Evolutionary conservation across 2,797 vertebrate genomes (phyloP).

Genomic region (Chromobotia macracanthus): DNA sequence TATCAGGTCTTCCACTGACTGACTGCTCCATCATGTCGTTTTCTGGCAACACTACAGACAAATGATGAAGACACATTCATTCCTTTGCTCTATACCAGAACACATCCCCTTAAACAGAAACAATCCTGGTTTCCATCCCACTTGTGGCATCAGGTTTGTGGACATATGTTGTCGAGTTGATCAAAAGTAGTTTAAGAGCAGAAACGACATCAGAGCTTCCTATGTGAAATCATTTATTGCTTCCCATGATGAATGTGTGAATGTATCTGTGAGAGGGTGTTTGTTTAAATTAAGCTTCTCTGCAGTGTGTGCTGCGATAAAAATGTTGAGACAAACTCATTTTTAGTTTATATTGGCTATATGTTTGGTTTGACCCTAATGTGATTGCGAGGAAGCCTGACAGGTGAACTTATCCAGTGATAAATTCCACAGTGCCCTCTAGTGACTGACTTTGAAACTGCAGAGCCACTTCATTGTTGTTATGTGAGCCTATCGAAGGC

Average conservation of each 20-base stretch:
- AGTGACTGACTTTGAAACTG: conserved; percentile 8
- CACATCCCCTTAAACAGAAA: conserved; percentile 39
- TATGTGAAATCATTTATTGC: conserved; percentile 11
- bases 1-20: conserved; percentile 37
- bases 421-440: conserved; percentile 39
- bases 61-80: conserved; percentile 36
- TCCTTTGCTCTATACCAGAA: conserved; percentile 36
- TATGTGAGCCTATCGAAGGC: not conserved
- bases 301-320: conserved; percentile 5
- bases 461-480: not conserved
- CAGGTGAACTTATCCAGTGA: conserved; percentile 11
- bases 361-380: not conserved
- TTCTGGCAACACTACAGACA: conserved; percentile 45
- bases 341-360: conserved; percentile 53
- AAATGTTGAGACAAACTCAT: not conserved
- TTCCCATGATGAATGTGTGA: conserved; percentile 5
- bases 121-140: conserved; percentile 41
- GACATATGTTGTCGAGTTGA: conserved; percentile 20
- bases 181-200: conserved; percentile 33
- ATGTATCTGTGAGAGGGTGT: not conserved
- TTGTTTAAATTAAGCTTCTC: conserved; percentile 23
- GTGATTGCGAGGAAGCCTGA: not conserved
- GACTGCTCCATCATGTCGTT: conserved; percentile 47
- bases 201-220: not conserved
- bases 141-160: not conserved